These are phyloP conservation scores for Cyclina sinensis DNA, from an alignment of 1,140 invertebrate species.

Conservation along the genomic window DNA sequence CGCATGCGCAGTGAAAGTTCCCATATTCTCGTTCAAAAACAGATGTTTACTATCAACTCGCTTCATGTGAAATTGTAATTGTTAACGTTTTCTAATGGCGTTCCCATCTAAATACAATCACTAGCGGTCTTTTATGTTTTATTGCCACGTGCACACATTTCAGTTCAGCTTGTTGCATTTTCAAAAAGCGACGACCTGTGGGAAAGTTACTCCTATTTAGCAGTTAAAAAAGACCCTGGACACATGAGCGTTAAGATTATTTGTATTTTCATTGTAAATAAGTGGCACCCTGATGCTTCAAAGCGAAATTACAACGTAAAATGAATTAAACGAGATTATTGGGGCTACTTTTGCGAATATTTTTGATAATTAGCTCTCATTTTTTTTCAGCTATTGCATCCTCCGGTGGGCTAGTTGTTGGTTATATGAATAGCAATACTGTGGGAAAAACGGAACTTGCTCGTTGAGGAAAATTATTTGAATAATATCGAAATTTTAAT, in stretches of 20 bases:
- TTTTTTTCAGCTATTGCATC: not conserved
- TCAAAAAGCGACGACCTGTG: conserved; percentile 34
- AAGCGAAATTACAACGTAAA: conserved; percentile 17
- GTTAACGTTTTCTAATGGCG: conserved; percentile 38
- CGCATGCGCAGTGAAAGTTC: conserved; percentile 17
- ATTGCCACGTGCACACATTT: conserved; percentile 31
- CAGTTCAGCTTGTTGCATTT: conserved; percentile 32
- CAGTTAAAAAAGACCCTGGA: not conserved
- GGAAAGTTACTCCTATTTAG: conserved; percentile 35
- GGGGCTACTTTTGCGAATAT: conserved; percentile 18
- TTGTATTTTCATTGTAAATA: conserved; percentile 23
- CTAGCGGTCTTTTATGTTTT: conserved; percentile 24
- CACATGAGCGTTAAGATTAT: not conserved
- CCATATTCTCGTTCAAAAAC: not conserved
- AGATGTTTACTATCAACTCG: conserved; percentile 47
- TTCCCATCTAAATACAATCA: conserved; percentile 38
- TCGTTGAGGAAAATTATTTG: too few species aligned
- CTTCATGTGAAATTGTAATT: conserved; percentile 52
- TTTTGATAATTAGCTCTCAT: conserved; percentile 11
- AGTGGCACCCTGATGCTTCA: conserved; percentile 8
- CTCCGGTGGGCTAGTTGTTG: not conserved
- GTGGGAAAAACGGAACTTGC: conserved; percentile 9
- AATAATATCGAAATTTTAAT: too few species aligned
- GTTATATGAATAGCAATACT: not conserved
- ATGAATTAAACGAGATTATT: conserved; percentile 33